phyloP scores from a whole-genome alignment of 2,113 vertebrate genomes.

The Rana temporaria region DNA sequence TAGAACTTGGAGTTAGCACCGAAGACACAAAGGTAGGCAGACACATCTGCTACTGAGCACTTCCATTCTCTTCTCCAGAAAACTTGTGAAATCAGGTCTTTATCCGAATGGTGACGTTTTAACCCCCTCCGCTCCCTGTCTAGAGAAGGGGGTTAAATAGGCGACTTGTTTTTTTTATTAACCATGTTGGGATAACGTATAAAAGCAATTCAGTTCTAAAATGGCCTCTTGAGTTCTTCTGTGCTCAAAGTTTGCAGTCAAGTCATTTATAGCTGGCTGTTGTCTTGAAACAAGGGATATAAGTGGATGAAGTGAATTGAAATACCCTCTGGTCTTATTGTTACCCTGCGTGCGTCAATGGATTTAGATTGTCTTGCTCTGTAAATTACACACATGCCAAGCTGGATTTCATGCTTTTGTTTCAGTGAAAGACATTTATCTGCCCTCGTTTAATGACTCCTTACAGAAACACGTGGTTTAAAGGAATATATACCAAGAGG shows the following conservation, averaged over 20 bases:
- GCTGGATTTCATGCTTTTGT: too few relatives aligned
- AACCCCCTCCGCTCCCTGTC: neutral
- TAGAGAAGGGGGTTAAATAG: constrained; percentile 2
- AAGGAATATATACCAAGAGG: too few relatives aligned
- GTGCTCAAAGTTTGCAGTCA: neutral
- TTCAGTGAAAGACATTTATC: too few relatives aligned
- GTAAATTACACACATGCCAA: neutral
- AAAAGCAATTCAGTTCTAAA: too few relatives aligned
- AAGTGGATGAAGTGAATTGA: too few relatives aligned
- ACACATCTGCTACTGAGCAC: neutral
- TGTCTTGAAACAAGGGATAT: neutral
- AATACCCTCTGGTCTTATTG: neutral
- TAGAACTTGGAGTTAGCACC: constrained; percentile 85
- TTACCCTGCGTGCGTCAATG: neutral
- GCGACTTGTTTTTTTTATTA: neutral
- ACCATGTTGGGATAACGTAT: neutral
- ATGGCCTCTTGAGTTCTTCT: neutral
- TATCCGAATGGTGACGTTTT: neutral
- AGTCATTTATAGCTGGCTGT: neutral
- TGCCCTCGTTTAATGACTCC: too few relatives aligned
- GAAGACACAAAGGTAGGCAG: constrained; percentile 88
- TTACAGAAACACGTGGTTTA: too few relatives aligned
- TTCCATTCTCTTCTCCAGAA: constrained; percentile 24
- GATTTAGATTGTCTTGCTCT: neutral
- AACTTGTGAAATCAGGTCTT: constrained; percentile 29